Evolutionary conservation across 1,140 invertebrate genomes (phyloP), one percentile per base, ranked within the genome.

Genomic region (Diabrotica undecimpunctata): DNA sequence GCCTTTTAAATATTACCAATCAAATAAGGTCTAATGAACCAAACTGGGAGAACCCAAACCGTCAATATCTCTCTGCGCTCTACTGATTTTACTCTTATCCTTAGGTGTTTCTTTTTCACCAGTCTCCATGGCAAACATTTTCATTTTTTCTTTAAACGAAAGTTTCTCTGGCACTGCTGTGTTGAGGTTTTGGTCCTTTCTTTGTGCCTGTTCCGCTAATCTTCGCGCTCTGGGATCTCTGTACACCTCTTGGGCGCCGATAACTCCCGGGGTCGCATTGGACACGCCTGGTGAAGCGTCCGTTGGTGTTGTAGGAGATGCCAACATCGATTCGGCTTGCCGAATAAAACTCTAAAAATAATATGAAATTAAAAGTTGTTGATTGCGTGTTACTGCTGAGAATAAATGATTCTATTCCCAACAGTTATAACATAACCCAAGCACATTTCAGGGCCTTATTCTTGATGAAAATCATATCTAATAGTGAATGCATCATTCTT

Each of bases 121-220:
- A 0, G 92, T 92, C 81, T 95, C 93, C 81, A 94, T 89, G 10
- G 94, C 94, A 82, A 97, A 97, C 93, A 96, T 95, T 79, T 95
- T 95, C 93, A 97, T 96, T 80, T 97, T 97, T 77, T 96, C 94
- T 78, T 94, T 93, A 77, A 97, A 96, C 59, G 90, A 92, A 8
- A 97, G 81, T 74, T 95, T 95, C 77, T 96, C 94, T 0, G 94
- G 94, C 60, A 93, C 88, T 7, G 90, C 86, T 82, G 61, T 83
- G 79, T 63, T 81, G 76, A 74, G 82, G 77, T 80, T 86, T 83
- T 80, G 83, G 70, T 86, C 84, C 65, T 88, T 83, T 66, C 89
- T 84, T 69, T 88, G 85, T 55, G 89, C 88, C 73, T 91, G 88
- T 77, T 94, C 91, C 0, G 90, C 90, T 62, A 95, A 78, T 14